phyloP scores from a whole-genome alignment of 2,888 invertebrate genomes.

The Coenonympha arcania region DNA sequence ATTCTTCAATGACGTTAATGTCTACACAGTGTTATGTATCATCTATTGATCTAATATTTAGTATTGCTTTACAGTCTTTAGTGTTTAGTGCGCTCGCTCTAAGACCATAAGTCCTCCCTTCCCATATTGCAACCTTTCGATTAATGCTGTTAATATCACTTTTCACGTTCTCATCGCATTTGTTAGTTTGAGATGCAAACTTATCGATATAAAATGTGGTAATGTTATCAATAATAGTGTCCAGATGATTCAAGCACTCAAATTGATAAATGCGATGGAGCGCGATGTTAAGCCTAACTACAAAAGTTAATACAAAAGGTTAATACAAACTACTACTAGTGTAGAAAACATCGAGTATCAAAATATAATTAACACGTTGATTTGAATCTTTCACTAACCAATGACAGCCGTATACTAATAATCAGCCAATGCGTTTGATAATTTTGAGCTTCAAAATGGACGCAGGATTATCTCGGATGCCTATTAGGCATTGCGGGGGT shows the following conservation, averaged over 20 bases:
- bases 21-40: neutral
- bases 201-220: slow-evolving; percentile 19
- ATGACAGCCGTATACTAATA: slow-evolving; percentile 72
- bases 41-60: neutral
- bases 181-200: slow-evolving; percentile 35
- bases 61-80: slow-evolving; percentile 21
- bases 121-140: slow-evolving; percentile 10
- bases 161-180: slow-evolving; percentile 48
- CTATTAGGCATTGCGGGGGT: neutral
- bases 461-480: slow-evolving; percentile 35
- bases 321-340: slow-evolving; percentile 62
- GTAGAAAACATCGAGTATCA: slow-evolving; percentile 74
- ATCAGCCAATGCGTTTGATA: slow-evolving; percentile 68
- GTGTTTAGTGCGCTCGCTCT: slow-evolving; percentile 15
- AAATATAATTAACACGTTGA: slow-evolving; percentile 71
- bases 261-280: slow-evolving; percentile 57
- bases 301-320: slow-evolving; percentile 57
- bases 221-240: slow-evolving; percentile 30
- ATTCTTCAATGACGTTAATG: neutral
- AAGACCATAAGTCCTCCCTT: slow-evolving; percentile 2
- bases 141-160: slow-evolving; percentile 39
- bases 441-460: slow-evolving; percentile 57
- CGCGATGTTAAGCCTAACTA: slow-evolving; percentile 51
- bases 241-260: slow-evolving; percentile 30
- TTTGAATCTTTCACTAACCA: slow-evolving; percentile 72